These are phyloP conservation scores for Neopelma chrysocephalum DNA, from an alignment of 2,797 vertebrate species.

Conservation along the genomic window DNA sequence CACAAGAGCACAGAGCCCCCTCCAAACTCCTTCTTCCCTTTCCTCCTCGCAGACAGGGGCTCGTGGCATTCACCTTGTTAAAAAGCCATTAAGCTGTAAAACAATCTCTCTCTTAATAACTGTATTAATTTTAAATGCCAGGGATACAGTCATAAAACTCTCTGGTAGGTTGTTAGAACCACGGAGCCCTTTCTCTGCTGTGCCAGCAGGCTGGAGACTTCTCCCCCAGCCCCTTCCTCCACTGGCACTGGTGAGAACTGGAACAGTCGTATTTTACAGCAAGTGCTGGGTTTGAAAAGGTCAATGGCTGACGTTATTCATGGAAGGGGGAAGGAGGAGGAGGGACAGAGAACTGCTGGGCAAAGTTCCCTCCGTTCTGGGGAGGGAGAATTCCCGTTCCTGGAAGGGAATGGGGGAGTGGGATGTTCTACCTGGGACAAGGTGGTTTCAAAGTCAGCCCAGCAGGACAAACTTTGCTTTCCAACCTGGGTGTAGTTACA, in stretches of 20 bases:
- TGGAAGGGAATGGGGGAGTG: neutral
- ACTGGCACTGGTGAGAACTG: neutral
- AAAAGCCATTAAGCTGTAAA: conserved; percentile 46
- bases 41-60: neutral
- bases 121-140: conserved; percentile 69
- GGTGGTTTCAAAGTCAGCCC: neutral
- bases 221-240: neutral
- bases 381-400: too few species aligned
- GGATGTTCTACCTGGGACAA: neutral
- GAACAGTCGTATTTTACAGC: neutral
- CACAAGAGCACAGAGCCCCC: neutral
- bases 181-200: neutral
- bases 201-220: neutral
- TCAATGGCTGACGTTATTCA: neutral
- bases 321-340: neutral
- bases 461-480: neutral
- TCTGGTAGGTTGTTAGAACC: neutral
- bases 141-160: conserved; percentile 22
- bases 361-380: neutral
- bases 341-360: neutral
- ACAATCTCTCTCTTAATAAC: conserved; percentile 48
- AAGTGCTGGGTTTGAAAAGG: neutral
- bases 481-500: too few species aligned
- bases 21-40: neutral
- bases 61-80: conserved; percentile 30